phyloP scores from a whole-genome alignment of 2,797 vertebrate species.

The Phrynocephalus guinanensis region DNA sequence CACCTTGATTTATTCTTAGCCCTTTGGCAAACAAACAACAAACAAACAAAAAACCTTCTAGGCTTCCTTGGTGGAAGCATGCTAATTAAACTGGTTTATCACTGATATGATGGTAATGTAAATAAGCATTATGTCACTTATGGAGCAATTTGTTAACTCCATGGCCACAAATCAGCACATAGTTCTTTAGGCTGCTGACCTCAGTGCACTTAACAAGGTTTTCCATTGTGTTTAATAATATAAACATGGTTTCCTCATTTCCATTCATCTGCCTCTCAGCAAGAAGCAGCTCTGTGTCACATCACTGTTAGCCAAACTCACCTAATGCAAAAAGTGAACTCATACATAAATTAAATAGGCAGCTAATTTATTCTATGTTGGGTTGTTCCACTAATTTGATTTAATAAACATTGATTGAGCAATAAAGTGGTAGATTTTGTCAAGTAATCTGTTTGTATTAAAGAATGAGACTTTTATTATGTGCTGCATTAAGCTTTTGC shows the following conservation, averaged over 20 bases:
- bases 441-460: not conserved
- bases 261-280: not conserved
- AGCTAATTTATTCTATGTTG: not conserved
- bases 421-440: not conserved
- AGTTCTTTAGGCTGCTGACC: not conserved
- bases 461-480: not conserved
- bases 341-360: not conserved
- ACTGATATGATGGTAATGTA: not conserved
- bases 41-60: not conserved
- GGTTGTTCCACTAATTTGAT: not conserved
- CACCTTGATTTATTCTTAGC: too few species aligned
- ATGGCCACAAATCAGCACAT: not conserved
- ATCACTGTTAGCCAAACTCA: not conserved
- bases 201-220: not conserved
- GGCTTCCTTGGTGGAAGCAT: not conserved
- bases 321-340: not conserved
- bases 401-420: too few species aligned
- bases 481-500: too few species aligned
- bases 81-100: not conserved
- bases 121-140: not conserved
- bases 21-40: not conserved
- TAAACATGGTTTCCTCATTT: not conserved
- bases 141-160: conserved; percentile 6
- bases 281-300: not conserved
- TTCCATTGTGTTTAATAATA: not conserved